phyloP scores from a whole-genome alignment of 2,797 vertebrate genomes.

The Trichosurus vulpecula region DNA sequence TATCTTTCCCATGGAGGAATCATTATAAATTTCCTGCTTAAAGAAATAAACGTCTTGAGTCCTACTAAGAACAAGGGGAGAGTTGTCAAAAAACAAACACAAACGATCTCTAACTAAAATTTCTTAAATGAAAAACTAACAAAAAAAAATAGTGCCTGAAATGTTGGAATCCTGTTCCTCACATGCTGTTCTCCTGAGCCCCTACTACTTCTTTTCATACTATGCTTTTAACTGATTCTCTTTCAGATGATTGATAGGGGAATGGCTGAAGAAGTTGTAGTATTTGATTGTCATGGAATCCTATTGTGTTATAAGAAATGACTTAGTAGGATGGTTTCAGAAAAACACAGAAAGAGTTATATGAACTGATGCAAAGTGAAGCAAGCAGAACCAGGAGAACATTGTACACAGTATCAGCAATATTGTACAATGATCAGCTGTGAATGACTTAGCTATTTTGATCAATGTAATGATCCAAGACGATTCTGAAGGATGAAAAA shows the following conservation, averaged over 20 bases:
- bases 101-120: conserved; percentile 9
- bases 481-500: neutral
- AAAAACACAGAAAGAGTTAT: neutral
- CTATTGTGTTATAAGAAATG: neutral
- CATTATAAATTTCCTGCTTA: neutral
- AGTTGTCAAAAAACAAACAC: neutral
- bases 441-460: neutral
- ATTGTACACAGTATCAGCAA: neutral
- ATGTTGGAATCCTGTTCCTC: neutral
- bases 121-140: neutral
- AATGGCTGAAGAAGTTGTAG: neutral
- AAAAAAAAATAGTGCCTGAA: neutral
- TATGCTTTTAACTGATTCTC: conserved; percentile 27
- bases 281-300: neutral
- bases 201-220: neutral
- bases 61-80: neutral
- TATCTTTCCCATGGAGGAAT: conserved; percentile 15
- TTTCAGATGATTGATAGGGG: conserved; percentile 5
- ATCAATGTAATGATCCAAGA: neutral
- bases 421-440: neutral
- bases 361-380: neutral
- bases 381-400: neutral
- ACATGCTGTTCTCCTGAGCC: conserved; percentile 20
- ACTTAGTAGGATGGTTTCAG: neutral
- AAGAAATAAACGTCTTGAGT: neutral